Evolutionary conservation across 2,113 vertebrate genomes (phyloP).

Genomic region (Cromileptes altivelis): DNA sequence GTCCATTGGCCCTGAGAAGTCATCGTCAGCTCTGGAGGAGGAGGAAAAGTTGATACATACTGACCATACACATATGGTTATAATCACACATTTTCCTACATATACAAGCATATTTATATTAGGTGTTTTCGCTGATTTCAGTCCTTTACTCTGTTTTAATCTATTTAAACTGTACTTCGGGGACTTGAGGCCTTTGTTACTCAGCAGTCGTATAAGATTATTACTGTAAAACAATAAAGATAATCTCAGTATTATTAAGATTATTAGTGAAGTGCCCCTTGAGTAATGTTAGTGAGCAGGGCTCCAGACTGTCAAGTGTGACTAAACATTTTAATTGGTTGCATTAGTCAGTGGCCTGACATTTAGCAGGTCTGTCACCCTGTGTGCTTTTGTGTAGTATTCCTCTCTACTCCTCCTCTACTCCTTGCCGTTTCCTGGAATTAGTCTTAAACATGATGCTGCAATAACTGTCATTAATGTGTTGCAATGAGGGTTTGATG

Average conservation of each 20-base stretch:
- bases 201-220: not conserved
- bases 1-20: conserved; percentile 92
- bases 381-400: no score
- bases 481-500: not conserved
- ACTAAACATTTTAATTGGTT: no score
- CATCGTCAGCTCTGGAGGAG: conserved; percentile 92
- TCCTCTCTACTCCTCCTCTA: no score
- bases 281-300: not conserved
- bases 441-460: not conserved
- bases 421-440: not conserved
- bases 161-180: not conserved
- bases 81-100: no score
- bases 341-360: no score
- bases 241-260: not conserved
- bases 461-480: not conserved
- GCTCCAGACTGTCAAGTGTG: no score
- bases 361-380: no score
- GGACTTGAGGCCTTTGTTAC: not conserved
- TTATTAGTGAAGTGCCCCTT: not conserved
- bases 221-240: not conserved
- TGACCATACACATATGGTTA: no score
- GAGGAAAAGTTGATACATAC: not conserved
- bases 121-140: not conserved
- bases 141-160: not conserved
- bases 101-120: not conserved